phyloP scores from a whole-genome alignment of 2,888 invertebrate genomes.

The Pemphredon lugubris region DNA sequence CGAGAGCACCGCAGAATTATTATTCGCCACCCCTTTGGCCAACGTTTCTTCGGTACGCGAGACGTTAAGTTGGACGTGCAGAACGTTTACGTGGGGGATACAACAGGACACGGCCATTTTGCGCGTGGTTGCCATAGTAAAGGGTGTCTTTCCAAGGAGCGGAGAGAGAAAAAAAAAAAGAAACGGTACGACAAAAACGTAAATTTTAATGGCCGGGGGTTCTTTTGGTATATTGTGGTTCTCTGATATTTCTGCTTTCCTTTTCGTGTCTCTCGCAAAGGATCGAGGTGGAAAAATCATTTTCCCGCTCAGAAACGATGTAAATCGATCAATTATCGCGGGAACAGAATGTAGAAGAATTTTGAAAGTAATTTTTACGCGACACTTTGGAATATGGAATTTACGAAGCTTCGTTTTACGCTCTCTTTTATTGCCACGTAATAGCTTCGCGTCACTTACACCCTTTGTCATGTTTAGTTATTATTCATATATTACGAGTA shows the following conservation, averaged over 20 bases:
- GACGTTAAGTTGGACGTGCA: constrained; percentile 38
- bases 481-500: not conserved
- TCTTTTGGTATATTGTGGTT: not conserved
- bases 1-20: constrained; percentile 21
- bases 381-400: too few species aligned
- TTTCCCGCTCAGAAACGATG: too few species aligned
- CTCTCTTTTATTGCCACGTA: too few species aligned
- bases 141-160: not conserved
- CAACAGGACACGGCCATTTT: constrained; percentile 16
- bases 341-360: too few species aligned
- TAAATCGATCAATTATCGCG: too few species aligned
- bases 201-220: not conserved
- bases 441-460: too few species aligned
- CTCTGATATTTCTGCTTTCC: too few species aligned
- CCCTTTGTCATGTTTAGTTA: not conserved
- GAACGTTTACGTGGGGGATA: constrained; percentile 8
- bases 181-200: not conserved
- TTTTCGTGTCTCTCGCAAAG: too few species aligned
- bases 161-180: not conserved
- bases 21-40: not conserved
- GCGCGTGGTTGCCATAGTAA: constrained; percentile 1
- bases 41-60: constrained; percentile 1
- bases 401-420: too few species aligned
- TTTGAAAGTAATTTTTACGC: too few species aligned
- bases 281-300: too few species aligned